Evolutionary conservation across 2,797 vertebrate genomes (phyloP).

Genomic region (Enteromius afrohamiltoni): DNA sequence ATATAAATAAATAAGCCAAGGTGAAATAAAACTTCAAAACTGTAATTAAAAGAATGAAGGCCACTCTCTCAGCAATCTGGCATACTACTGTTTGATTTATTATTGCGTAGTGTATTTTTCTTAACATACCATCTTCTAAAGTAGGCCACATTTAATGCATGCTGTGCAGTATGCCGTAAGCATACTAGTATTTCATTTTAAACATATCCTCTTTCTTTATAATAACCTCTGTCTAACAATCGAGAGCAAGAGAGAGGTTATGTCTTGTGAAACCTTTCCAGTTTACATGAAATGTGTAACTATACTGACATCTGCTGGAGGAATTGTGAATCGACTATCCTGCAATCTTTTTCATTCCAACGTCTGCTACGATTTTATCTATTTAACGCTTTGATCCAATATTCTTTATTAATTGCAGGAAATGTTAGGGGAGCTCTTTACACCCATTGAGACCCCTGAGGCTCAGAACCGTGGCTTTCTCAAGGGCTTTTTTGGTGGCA

Average conservation of each 20-base stretch:
- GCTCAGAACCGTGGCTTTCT: slow-evolving; percentile 97
- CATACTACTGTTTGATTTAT: not conserved
- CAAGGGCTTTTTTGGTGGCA: slow-evolving; percentile 96
- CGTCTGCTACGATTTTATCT: not conserved
- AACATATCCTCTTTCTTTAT: not conserved
- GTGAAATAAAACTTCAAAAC: not conserved
- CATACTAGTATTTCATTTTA: not conserved
- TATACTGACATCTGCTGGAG: slow-evolving; percentile 71
- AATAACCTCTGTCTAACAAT: not conserved
- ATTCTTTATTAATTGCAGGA: slow-evolving; percentile 77
- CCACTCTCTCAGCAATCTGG: not conserved
- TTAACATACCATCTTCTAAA: not conserved
- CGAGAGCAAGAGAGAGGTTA: not conserved
- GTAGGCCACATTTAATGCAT: not conserved
- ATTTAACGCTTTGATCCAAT: slow-evolving; percentile 23
- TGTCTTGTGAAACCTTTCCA: not conserved
- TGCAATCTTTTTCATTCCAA: not conserved
- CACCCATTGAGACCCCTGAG: slow-evolving; percentile 93
- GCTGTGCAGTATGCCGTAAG: not conserved
- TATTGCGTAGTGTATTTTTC: not conserved
- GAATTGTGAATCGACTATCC: not conserved
- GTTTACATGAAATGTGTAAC: slow-evolving; percentile 35
- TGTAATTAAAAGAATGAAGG: not conserved
- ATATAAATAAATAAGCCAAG: not conserved
- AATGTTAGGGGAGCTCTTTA: slow-evolving; percentile 97